Evolutionary conservation across 2,797 vertebrate species (phyloP).

Genomic region (Sebastes trivittatus): DNA sequence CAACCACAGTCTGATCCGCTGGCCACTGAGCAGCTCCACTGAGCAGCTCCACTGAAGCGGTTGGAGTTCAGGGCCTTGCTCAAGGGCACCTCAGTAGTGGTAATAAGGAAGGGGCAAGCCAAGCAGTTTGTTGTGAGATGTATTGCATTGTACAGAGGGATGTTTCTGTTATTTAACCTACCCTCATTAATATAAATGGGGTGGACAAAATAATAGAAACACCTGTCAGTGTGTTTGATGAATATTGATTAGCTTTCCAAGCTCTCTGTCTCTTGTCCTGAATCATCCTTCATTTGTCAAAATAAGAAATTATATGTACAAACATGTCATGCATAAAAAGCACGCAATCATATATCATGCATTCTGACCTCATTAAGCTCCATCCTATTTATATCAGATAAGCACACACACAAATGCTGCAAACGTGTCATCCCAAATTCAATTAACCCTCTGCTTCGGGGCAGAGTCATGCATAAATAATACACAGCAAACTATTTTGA

Average conservation of each 20-base stretch:
- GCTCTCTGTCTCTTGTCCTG: not conserved
- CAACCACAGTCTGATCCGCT: too few species aligned
- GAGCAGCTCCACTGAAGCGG: too few species aligned
- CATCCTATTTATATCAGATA: constrained; percentile 60
- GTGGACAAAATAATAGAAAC: not conserved
- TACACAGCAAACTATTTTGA: constrained; percentile 55
- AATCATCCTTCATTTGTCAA: not conserved
- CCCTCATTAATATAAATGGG: not conserved
- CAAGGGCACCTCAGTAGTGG: too few species aligned
- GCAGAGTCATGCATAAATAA: constrained; percentile 68
- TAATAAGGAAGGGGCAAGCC: too few species aligned
- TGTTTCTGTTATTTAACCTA: not conserved
- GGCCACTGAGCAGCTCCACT: too few species aligned
- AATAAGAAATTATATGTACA: not conserved
- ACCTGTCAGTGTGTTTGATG: not conserved
- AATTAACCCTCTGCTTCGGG: constrained; percentile 70
- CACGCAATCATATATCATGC: constrained; percentile 16
- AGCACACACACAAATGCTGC: constrained; percentile 6
- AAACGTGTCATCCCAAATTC: constrained; percentile 64
- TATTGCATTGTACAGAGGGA: not conserved
- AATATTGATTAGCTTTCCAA: not conserved
- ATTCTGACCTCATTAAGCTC: constrained; percentile 60
- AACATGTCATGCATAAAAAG: constrained; percentile 3
- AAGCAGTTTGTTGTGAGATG: not conserved
- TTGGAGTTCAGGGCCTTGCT: too few species aligned